Base-by-base conservation (phyloP, 2,888 invertebrate species). In the Pollenia angustigena region DNA sequence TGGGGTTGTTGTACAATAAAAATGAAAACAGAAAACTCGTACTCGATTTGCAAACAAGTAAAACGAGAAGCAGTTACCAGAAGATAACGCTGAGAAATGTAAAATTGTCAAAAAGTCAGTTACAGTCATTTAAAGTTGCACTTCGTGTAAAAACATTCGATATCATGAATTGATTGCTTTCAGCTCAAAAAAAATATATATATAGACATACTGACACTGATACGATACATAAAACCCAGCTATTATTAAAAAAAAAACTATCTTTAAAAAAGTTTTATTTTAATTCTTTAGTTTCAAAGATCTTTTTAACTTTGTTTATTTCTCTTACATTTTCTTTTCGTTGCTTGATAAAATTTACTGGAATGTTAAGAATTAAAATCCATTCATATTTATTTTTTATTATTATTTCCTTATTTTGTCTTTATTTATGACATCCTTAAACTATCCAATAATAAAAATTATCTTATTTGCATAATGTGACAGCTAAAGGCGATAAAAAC, bases 381-480 rank as follows among this genome's bases (percentile, higher is more conserved):
- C 40, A 46, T 56, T 68, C 23, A 23, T 66, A 32, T 72, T 54
- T 76, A 23, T 56, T 42, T 42, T 16, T 76, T 50, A 11, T 42
- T 23, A 23, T 42, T 8, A 56, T 75, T 44, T 68, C 50, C 44
- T 16, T 12, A n/a, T 58, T 48, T 7, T 32, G 32, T 72, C 14
- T n/a, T 48, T 50, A 58, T 74, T 81, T 81, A 52, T 80, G 60
- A 69, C 69, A 75, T 60, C 18, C 80, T 81, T 81, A 85, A 87
- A 88, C 85, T 80, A 88, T 83, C 75, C 85, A 87, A 87, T 85
- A 88, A 87, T 85, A 85, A 75, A 79, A 83, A 81, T 88, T 88
- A 88, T 87, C 85, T 84, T 60, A 88, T 88, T 88, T 88, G 58
- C 85, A 88, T 88, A 88, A 88, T 88, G 82, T 83, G 88, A 87